Base-by-base conservation (phyloP, 1,140 invertebrate species). In the Leptinotarsa lineolata region DNA sequence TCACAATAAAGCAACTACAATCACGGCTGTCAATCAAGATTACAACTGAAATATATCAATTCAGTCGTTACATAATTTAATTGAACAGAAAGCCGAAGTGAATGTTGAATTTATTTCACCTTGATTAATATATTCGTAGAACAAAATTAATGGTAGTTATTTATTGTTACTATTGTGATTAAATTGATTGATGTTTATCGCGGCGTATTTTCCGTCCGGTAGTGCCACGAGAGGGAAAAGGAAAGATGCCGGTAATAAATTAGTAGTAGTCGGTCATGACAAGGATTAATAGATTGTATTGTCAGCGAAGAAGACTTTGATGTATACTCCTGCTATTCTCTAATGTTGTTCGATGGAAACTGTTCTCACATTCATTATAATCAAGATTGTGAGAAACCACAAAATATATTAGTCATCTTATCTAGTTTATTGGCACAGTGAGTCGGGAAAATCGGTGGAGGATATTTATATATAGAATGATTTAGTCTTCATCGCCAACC, bases 271-370 rank as follows among this genome's bases (percentile, higher is more conserved):
- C 77, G 72, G 22, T 74, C 79, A 73, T 82, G 81, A 83, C 81
- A 81, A 78, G 79, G 81, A 83, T 82, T 83, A 83, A 83, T 83
- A 79, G 81, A 81, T 81, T 80, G 81, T 79, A 81, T 81, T 83
- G 81, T 83, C 81, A 82, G 78, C 74, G 73, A 66, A 73, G 76
- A 80, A 78, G 81, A 83, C 81, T 81, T 81, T 83, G 81, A 83
- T 83, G 81, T 82, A 83, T 83, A 80, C 77, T 74, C 76, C 68
- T 16, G 73, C 76, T 74, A 75, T 80, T 77, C 76, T 76, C 78
- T 80, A 79, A 80, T 80, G 77, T 77, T 77, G 78, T 78, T 82
- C 74, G 77, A 79, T 80, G 75, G 74, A 78, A 77, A 77, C 74
- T 68, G 76, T 83, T 83, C 80, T 78, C 81, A 83, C 81, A 83